Evolutionary conservation across 2,888 invertebrate species (phyloP).

Genomic region (Eupithecia subfuscata): DNA sequence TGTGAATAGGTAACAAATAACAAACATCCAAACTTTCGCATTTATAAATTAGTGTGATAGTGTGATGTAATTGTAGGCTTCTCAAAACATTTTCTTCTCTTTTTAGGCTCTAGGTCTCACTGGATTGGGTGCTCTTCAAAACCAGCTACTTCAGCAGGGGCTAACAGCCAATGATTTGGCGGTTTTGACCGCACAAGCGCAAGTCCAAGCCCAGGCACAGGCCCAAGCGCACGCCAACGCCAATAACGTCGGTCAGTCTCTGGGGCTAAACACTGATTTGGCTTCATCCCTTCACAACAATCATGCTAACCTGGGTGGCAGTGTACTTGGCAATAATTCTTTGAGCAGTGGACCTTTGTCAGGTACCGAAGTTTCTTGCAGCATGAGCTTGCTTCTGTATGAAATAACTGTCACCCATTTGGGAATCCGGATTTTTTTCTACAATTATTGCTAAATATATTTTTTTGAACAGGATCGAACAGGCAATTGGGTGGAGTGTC

Average conservation of each 20-base stretch:
- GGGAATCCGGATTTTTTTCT: neutral
- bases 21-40: neutral
- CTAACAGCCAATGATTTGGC: conserved; percentile 76
- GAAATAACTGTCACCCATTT: neutral
- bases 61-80: neutral
- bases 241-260: conserved; percentile 57
- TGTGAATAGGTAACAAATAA: neutral
- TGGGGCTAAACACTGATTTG: conserved; percentile 63
- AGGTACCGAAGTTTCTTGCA: conserved; percentile 51
- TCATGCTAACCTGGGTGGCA: conserved; percentile 51
- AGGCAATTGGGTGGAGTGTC: conserved; percentile 46
- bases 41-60: neutral
- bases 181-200: conserved; percentile 66
- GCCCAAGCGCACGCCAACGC: conserved; percentile 52
- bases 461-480: conserved; percentile 54
- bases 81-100: neutral
- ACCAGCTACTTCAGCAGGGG: conserved; percentile 79
- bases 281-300: conserved; percentile 55
- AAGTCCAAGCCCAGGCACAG: conserved; percentile 59
- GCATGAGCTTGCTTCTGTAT: neutral
- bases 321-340: conserved; percentile 62
- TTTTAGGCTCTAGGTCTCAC: conserved; percentile 76
- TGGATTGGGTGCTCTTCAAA: conserved; percentile 77
- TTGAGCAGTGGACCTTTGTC: conserved; percentile 73
- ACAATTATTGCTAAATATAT: neutral